A percentile compares a stretch with the other conserved stretches of the same genome.
Evolutionary conservation across 2,797 vertebrate genomes (phyloP).

Genomic region (Bufotes viridis): DNA sequence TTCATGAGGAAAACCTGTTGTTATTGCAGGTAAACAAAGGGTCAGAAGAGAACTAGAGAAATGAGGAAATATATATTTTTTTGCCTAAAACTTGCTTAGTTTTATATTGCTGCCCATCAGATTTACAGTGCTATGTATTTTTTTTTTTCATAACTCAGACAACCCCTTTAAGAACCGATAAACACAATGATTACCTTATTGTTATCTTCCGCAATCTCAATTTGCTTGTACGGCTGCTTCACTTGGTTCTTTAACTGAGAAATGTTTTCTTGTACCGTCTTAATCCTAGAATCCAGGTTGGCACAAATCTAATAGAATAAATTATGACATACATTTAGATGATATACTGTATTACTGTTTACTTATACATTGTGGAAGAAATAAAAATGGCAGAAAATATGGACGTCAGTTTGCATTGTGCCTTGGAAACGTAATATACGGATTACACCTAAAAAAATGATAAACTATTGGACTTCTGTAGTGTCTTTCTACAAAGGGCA

Average conservation of each 20-base stretch:
- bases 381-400: background rate
- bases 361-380: too few relatives aligned
- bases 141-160: background rate
- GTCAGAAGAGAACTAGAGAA: too few relatives aligned
- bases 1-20: too few relatives aligned
- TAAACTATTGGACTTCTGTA: too few relatives aligned
- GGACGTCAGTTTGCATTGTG: background rate
- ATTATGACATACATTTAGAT: background rate
- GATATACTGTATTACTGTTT: too few relatives aligned
- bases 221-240: constrained; percentile 82
- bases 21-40: too few relatives aligned
- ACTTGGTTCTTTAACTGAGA: constrained; percentile 72
- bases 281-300: constrained; percentile 91
- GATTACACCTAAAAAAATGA: too few relatives aligned
- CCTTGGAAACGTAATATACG: background rate
- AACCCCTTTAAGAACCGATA: background rate
- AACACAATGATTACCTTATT: constrained; percentile 74
- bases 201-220: constrained; percentile 80
- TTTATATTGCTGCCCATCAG: too few relatives aligned
- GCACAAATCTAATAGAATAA: constrained; percentile 86
- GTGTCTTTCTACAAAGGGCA: too few relatives aligned
- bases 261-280: constrained; percentile 77
- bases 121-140: too few relatives aligned
- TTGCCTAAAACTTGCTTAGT: too few relatives aligned
- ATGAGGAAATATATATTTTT: too few relatives aligned